Evolutionary conservation across 2,113 vertebrate genomes (phyloP).

Genomic region (Spermophilus dauricus): DNA sequence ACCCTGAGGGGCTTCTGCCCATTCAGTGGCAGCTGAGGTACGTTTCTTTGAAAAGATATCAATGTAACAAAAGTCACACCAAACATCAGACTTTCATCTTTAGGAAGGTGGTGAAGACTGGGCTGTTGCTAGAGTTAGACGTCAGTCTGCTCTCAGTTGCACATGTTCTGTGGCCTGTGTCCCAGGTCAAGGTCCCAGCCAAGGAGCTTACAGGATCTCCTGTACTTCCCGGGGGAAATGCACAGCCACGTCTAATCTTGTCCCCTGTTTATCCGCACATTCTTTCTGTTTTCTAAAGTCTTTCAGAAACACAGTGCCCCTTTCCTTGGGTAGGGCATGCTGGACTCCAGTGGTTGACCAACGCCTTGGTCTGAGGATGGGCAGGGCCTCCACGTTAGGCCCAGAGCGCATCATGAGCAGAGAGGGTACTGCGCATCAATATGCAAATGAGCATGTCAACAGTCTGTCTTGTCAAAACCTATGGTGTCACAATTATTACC

Average conservation of each 20-base stretch:
- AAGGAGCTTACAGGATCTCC: fast-evolving
- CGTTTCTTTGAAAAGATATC: not conserved
- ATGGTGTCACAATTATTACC: constrained; percentile 71
- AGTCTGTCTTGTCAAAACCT: constrained; percentile 74
- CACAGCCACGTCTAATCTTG: fast-evolving
- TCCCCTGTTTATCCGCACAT: not conserved
- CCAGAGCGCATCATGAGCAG: not conserved
- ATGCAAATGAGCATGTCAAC: constrained; percentile 76
- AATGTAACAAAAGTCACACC: not conserved
- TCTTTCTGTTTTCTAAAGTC: not conserved
- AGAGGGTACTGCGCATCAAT: not conserved
- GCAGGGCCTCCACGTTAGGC: not conserved
- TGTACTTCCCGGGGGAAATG: not conserved
- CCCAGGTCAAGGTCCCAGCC: not conserved
- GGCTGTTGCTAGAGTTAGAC: not conserved
- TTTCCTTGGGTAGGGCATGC: too few species aligned
- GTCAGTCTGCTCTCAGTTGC: fast-evolving
- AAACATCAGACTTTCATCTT: not conserved
- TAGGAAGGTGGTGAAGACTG: not conserved
- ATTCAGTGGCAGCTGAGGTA: not conserved
- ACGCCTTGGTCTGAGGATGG: not conserved
- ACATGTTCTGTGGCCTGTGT: fast-evolving
- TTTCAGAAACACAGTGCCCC: not conserved
- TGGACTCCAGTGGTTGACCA: not conserved
- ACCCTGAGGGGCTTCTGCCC: not conserved